These are phyloP conservation scores for Cyprinodon tularosa DNA, from an alignment of 2,113 vertebrate species.

Conservation along the genomic window DNA sequence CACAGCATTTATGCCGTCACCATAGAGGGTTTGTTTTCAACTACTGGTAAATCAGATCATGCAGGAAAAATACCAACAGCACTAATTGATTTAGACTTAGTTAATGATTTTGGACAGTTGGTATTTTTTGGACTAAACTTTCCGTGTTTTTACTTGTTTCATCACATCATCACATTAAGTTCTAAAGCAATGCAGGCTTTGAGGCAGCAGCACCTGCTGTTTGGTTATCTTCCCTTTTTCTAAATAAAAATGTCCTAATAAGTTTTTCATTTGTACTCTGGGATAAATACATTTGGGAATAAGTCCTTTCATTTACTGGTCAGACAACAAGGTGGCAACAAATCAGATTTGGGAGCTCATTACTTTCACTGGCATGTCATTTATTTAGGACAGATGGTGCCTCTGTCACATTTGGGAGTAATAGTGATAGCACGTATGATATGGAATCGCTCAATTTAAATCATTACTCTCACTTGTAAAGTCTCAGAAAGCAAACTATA, in stretches of 20 bases:
- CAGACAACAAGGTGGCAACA: conserved; percentile 12
- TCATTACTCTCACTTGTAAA: background rate
- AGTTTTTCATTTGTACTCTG: background rate
- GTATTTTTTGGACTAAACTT: background rate
- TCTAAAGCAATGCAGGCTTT: background rate
- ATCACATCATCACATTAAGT: background rate
- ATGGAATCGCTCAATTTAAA: background rate
- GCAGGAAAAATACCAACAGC: too few species aligned
- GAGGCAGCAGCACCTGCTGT: background rate
- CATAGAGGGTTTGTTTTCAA: too few species aligned
- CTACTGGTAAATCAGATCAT: too few species aligned
- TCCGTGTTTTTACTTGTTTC: too few species aligned
- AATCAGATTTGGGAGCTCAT: conserved; percentile 22
- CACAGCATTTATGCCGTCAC: too few species aligned
- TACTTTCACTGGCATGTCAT: conserved; percentile 12
- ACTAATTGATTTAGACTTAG: too few species aligned
- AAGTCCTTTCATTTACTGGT: conserved; percentile 8
- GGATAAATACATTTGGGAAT: background rate
- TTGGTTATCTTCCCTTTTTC: background rate
- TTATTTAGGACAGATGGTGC: conserved; percentile 49
- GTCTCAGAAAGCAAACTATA: background rate
- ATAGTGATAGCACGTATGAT: background rate
- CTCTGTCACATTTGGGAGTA: conserved; percentile 37
- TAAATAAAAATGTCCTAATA: background rate
- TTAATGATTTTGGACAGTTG: too few species aligned